A percentile compares a stretch with the other conserved stretches of the same genome.
Evolutionary conservation across 2,113 vertebrate genomes (phyloP).

Genomic region (Lophius piscatorius): DNA sequence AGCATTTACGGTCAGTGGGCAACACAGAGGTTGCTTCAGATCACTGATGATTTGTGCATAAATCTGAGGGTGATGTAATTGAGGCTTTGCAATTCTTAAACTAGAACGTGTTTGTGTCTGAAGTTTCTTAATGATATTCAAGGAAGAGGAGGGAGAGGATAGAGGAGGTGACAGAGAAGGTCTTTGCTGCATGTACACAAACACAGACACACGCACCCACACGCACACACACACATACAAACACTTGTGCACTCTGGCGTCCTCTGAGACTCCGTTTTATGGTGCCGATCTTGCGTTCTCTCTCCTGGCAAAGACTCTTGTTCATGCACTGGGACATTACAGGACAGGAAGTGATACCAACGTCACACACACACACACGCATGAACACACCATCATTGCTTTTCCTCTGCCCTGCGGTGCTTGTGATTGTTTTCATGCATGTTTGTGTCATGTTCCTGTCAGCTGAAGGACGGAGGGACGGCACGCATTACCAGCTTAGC

Average conservation of each 20-base stretch:
- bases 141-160: conserved; percentile 29
- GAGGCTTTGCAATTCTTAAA: conserved; percentile 20
- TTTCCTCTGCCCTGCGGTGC: not conserved
- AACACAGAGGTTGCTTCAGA: not conserved
- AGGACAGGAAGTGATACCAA: conserved; percentile 20
- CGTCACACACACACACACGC: conserved; percentile 4
- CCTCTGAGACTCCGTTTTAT: conserved; percentile 14
- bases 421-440: conserved; percentile 30
- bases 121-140: conserved; percentile 67
- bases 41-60: not conserved
- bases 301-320: conserved; percentile 8
- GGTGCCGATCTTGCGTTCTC: conserved; percentile 8
- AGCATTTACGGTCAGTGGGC: not conserved
- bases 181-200: conserved; percentile 33
- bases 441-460: conserved; percentile 28
- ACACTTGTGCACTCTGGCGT: conserved; percentile 5
- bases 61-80: conserved; percentile 43
- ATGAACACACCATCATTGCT: not conserved
- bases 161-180: conserved; percentile 56
- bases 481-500: conserved; percentile 54
- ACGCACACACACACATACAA: conserved; percentile 46
- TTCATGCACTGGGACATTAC: conserved; percentile 3
- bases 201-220: conserved; percentile 15
- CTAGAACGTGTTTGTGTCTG: conserved; percentile 47
- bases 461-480: conserved; percentile 18